A percentile compares a stretch with the other conserved stretches of the same genome.
These are phyloP conservation scores for Lydus trimaculatus DNA, from an alignment of 2,888 invertebrate species.

Conservation along the genomic window DNA sequence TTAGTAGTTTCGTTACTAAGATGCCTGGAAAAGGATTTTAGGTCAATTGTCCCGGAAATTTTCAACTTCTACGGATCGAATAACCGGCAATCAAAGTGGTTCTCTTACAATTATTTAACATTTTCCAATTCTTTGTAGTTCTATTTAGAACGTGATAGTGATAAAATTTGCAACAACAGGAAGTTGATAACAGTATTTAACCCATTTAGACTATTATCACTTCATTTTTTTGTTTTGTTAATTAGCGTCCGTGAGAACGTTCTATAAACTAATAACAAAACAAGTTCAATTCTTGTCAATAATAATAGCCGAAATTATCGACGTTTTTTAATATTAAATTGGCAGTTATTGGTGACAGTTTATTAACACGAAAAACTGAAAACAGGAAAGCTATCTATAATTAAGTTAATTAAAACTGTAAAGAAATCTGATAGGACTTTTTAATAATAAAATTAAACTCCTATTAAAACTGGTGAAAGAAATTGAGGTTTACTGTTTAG, in stretches of 20 bases:
- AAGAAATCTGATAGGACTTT: not conserved
- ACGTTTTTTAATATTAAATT: not conserved
- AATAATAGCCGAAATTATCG: not conserved
- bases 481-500: not conserved
- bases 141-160: not conserved
- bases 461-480: not conserved
- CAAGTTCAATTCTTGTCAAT: not conserved
- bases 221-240: not conserved
- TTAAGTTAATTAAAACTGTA: not conserved
- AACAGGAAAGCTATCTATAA: not conserved
- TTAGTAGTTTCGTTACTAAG: not conserved
- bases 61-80: not conserved
- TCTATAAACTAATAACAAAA: not conserved
- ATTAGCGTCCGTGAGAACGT: not conserved
- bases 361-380: not conserved
- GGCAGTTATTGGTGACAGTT: not conserved
- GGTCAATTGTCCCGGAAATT: not conserved
- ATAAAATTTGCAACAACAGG: not conserved
- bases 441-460: not conserved
- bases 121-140: not conserved
- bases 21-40: not conserved
- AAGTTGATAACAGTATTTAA: conserved; percentile 4
- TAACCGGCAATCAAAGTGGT: not conserved
- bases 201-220: not conserved
- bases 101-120: not conserved